Conservation (phyloP, 2,888 invertebrate species). For the Cataglyphis altisquamis region DNA sequence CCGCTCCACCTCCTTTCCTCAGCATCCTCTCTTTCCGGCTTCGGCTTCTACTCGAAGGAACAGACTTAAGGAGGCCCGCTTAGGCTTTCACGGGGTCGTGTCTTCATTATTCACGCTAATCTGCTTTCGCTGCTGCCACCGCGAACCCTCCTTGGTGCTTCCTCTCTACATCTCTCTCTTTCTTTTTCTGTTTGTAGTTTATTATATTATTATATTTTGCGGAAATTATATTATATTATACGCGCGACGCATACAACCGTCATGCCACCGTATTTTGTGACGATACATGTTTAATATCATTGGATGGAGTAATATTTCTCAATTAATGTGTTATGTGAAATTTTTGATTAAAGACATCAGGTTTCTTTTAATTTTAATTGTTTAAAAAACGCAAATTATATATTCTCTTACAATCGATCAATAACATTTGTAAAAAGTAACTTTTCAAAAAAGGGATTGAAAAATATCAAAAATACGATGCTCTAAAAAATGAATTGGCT, state of each 20-base stretch:
- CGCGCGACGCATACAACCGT: background rate
- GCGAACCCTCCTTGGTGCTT: conserved; percentile 61
- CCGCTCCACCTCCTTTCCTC: conserved; percentile 70
- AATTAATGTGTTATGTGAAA: background rate
- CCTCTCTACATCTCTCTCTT: conserved; percentile 29
- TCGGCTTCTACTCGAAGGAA: conserved; percentile 82
- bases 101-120: conserved; percentile 85
- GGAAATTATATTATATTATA: conserved; percentile 50
- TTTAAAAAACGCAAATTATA: background rate
- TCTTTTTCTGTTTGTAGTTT: background rate
- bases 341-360: background rate
- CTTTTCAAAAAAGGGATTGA: background rate
- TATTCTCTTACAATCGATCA: background rate
- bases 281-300: conserved; percentile 22
- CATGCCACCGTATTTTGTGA: background rate
- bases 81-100: conserved; percentile 83
- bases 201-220: conserved; percentile 3
- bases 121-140: conserved; percentile 79
- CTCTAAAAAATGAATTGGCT: background rate
- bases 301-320: background rate
- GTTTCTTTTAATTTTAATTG: background rate
- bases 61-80: conserved; percentile 82
- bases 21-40: conserved; percentile 78
- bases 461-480: background rate
- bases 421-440: conserved; percentile 10